Percentiles rank a stretch among this genome's conserved stretches.
phyloP scores from a whole-genome alignment of 1,140 invertebrate genomes.

The Drosophila pectinifera region DNA sequence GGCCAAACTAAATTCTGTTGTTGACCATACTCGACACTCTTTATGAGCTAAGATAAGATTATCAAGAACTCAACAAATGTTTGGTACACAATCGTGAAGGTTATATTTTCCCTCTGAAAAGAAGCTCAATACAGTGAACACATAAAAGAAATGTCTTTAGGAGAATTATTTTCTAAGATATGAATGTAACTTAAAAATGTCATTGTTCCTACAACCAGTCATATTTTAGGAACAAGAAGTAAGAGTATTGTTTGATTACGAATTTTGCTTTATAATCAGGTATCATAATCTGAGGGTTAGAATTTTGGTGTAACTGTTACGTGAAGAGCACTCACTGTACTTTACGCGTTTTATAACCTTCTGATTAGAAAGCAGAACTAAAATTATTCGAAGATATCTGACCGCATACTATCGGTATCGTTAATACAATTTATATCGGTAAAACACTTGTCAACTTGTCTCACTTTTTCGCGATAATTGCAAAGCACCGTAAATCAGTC shows the following conservation, averaged over 20 bases:
- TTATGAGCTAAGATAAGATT: constrained; percentile 29
- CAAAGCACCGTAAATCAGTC: constrained; percentile 1
- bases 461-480: constrained; percentile 9
- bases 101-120: neutral
- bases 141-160: neutral
- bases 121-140: neutral
- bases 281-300: neutral
- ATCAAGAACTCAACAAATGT: neutral
- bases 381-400: neutral
- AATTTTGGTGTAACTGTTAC: neutral
- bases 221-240: neutral
- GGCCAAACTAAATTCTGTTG: constrained; percentile 3
- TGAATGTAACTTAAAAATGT: too few relatives aligned
- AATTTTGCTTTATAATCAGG: neutral
- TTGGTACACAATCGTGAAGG: constrained; percentile 20
- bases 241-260: neutral
- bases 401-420: neutral
- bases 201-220: too few relatives aligned
- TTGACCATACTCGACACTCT: constrained; percentile 10
- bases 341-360: constrained; percentile 1
- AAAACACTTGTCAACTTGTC: constrained; percentile 27
- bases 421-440: constrained; percentile 12
- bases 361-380: constrained; percentile 8
- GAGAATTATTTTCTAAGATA: neutral
- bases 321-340: neutral